Conservation (phyloP, 2,113 vertebrate genomes). For the Tragelaphus imberbis region DNA sequence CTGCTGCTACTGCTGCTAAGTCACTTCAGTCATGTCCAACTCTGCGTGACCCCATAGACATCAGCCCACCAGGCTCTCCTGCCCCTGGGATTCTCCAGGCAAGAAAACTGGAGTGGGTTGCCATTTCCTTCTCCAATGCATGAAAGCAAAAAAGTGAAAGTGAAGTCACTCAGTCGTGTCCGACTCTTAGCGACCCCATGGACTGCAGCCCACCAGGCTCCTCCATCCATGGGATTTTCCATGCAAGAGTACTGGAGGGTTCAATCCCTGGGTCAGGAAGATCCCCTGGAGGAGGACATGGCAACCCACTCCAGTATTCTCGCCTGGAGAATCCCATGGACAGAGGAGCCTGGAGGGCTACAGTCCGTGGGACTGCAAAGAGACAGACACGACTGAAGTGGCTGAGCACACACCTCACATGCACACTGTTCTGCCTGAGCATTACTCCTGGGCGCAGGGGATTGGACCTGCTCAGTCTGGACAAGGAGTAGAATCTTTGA, state of each 20-base stretch:
- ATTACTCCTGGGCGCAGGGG: accelerated
- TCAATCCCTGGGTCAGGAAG: neutral
- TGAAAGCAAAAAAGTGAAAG: no score
- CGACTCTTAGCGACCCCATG: no score
- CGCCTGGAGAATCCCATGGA: neutral
- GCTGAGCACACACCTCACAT: neutral
- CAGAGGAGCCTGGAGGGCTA: neutral
- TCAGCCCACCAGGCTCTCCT: no score
- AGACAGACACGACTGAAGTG: neutral
- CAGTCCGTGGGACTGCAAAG: neutral
- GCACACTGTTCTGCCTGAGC: accelerated
- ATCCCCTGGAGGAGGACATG: neutral
- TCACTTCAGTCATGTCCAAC: no score
- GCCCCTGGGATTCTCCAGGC: no score
- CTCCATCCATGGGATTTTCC: no score
- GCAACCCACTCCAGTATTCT: neutral
- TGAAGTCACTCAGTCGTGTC: no score
- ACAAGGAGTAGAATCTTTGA: accelerated
- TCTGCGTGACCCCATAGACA: no score
- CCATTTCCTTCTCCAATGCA: no score
- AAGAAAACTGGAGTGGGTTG: no score
- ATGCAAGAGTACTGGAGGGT: neutral
- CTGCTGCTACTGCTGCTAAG: no score
- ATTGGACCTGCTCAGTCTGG: accelerated
- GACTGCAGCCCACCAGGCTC: neutral